Evolutionary conservation across 2,888 invertebrate species (phyloP).

Genomic region (Heliconius erato): DNA sequence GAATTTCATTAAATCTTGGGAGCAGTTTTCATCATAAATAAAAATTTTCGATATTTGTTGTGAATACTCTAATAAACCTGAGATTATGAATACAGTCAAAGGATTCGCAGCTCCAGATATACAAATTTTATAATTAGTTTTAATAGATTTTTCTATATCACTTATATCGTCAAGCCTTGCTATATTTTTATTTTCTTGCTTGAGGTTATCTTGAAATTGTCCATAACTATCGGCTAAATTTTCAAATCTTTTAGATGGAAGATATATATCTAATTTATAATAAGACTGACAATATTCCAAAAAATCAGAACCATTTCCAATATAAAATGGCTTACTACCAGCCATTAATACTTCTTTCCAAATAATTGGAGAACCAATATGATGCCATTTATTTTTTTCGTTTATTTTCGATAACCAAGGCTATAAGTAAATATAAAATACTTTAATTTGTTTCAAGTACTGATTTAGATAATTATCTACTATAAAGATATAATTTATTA

Average conservation of each 20-base stretch:
- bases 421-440: conserved; percentile 58
- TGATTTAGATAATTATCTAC: not conserved
- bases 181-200: conserved; percentile 50
- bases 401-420: conserved; percentile 83
- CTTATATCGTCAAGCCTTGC: conserved; percentile 35
- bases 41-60: conserved; percentile 69
- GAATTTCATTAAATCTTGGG: conserved; percentile 63
- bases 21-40: conserved; percentile 67
- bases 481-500: not conserved
- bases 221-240: conserved; percentile 63
- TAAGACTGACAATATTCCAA: conserved; percentile 87
- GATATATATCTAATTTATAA: conserved; percentile 78
- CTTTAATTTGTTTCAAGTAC: not conserved
- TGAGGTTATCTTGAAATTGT: conserved; percentile 67
- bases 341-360: conserved; percentile 87
- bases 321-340: conserved; percentile 84
- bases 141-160: conserved; percentile 49
- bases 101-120: conserved; percentile 73
- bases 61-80: conserved; percentile 66
- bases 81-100: conserved; percentile 70
- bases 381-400: conserved; percentile 84
- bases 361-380: conserved; percentile 83
- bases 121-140: conserved; percentile 63
- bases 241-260: conserved; percentile 66
- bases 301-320: conserved; percentile 87